Evolutionary conservation across 2,888 invertebrate species (phyloP).

Genomic region (Campoplex nolae): DNA sequence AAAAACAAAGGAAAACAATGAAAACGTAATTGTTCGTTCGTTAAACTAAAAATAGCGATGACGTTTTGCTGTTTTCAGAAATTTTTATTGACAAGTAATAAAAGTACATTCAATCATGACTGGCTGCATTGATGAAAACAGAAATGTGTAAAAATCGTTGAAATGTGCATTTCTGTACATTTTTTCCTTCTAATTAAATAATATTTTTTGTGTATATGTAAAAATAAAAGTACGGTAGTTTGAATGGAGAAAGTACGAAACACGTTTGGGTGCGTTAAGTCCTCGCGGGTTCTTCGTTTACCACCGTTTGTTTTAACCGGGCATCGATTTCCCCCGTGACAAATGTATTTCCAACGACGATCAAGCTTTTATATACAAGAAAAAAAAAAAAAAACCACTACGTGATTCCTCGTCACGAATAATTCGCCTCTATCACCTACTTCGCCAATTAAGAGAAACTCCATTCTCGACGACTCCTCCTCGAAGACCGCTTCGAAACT

Average conservation of each 20-base stretch:
- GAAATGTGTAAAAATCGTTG: background rate
- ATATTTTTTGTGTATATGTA: background rate
- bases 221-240: background rate
- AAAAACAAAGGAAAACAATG: no score
- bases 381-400: constrained; percentile 32
- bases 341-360: constrained; percentile 29
- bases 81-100: background rate
- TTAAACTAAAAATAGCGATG: no score
- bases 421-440: constrained; percentile 50
- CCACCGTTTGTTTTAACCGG: constrained; percentile 46
- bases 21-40: no score
- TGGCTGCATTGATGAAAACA: background rate
- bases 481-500: background rate
- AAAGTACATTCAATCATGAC: background rate
- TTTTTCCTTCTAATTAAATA: background rate
- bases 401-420: constrained; percentile 42
- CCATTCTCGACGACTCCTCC: constrained; percentile 19
- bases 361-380: constrained; percentile 18
- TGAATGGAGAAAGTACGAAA: constrained; percentile 49
- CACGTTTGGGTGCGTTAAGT: constrained; percentile 14
- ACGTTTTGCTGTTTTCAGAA: background rate
- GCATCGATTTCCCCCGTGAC: constrained; percentile 43
- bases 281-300: constrained; percentile 21
- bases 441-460: constrained; percentile 65
- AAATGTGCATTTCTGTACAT: background rate